phyloP scores from a whole-genome alignment of 2,797 vertebrate genomes.

The Sebastes goodei region DNA sequence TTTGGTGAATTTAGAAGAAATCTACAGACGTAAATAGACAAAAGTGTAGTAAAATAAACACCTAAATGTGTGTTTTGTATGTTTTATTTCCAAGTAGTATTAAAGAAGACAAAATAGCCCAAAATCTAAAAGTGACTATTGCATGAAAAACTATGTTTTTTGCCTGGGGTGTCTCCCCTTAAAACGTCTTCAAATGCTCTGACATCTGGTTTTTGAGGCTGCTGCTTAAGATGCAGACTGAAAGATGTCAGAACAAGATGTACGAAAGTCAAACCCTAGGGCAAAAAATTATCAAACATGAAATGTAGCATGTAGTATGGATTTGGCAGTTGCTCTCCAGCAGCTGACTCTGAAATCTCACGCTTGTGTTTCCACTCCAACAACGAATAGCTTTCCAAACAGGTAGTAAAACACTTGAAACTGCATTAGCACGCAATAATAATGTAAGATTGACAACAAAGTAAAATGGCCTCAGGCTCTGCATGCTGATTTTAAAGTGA shows the following conservation, averaged over 20 bases:
- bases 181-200: not conserved
- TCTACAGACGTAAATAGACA: too few species aligned
- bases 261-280: not conserved
- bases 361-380: not conserved
- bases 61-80: accelerated
- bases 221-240: not conserved
- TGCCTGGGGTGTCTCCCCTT: too few species aligned
- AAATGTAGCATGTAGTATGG: not conserved
- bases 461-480: not conserved
- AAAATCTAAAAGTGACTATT: too few species aligned
- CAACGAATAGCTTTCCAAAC: not conserved
- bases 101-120: too few species aligned
- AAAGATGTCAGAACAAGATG: not conserved
- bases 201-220: not conserved
- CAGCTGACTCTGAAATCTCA: not conserved
- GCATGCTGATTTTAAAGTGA: not conserved
- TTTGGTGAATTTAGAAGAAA: too few species aligned
- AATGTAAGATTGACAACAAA: not conserved
- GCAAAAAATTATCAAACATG: not conserved
- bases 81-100: too few species aligned
- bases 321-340: not conserved
- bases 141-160: too few species aligned
- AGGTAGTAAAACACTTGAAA: not conserved
- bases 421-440: not conserved
- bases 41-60: too few species aligned